phyloP scores from a whole-genome alignment of 2,113 vertebrate genomes.

The Dasypus novemcinctus region DNA sequence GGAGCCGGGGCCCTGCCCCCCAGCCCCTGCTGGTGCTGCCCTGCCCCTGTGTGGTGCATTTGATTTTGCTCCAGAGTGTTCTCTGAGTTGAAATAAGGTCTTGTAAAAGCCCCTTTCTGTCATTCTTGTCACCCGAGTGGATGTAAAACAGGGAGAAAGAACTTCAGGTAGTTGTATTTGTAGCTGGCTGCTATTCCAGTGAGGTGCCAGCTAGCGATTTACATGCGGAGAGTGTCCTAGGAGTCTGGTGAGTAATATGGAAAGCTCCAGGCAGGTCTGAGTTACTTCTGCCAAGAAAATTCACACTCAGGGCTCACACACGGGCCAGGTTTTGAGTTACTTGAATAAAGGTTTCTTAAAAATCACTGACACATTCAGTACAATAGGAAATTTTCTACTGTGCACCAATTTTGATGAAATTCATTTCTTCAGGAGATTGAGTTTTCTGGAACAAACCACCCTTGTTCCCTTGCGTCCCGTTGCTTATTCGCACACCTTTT shows the following conservation, averaged over 20 bases:
- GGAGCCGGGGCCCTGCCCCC: background rate
- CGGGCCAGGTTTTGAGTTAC: background rate
- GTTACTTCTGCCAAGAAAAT: background rate
- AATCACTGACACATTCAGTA: background rate
- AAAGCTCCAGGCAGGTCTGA: fast-evolving
- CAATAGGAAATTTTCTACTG: background rate
- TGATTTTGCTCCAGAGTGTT: fast-evolving
- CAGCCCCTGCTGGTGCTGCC: fast-evolving
- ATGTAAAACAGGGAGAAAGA: background rate
- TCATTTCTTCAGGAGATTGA: slow-evolving; percentile 27
- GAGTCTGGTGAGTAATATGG: fast-evolving
- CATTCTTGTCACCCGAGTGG: background rate
- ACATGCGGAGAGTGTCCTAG: background rate
- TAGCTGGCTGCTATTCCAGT: fast-evolving
- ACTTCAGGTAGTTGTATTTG: fast-evolving
- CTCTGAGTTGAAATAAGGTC: fast-evolving
- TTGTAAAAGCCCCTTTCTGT: background rate
- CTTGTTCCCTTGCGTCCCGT: background rate
- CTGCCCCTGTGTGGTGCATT: background rate
- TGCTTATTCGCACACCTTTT: background rate
- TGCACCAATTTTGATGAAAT: background rate
- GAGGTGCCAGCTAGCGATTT: background rate
- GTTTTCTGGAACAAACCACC: slow-evolving; percentile 38
- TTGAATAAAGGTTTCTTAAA: background rate
- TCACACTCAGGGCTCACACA: background rate